Evolutionary conservation across 2,888 invertebrate species (phyloP), one percentile per base, ranked within the genome.

Genomic region (Junonia oenone): DNA sequence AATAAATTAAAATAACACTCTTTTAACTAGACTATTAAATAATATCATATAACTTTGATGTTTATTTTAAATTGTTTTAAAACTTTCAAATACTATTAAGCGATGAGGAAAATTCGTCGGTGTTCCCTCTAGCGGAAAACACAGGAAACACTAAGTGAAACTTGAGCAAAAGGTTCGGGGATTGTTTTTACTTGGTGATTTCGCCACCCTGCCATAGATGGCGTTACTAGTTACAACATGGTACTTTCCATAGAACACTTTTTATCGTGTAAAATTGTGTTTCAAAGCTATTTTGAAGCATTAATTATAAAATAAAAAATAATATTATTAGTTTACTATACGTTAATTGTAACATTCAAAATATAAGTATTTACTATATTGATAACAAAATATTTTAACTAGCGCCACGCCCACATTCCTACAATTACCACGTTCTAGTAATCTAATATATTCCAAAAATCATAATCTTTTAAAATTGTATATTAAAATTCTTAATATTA

Each of bases 151-250:
- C 38, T 14, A 22, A 15, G 9, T n/a, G 22, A 47, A 52, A 40
- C 52, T 58, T 51, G 22, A 54, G 29, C 15, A 1, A 40, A 19
- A 13, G 26, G 31, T 15, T 54, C 29, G 15, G 26, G 35, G 49
- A 29, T 19, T 57, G 15, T 40, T 50, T 14, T 13, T 13, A 35
- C 6, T 15, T 56, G 45, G 56, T 13, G 26, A 13, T 64, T 55
- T 27, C 19, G 6, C 58, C 46, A 63, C 75, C 78, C 72, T 67
- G 35, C 46, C 47, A 56, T 29, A 76, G 78, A 68, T 75, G 75
- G 75, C 75, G 72, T 55, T 72, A 45, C 8, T 31, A 11, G 47
- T 47, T 11, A 26, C 14, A n/a, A n/a, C n/a, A n/a, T n/a, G n/a
- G n/a, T n/a, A n/a, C n/a, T n/a, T n/a, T n/a, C n/a, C n/a, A n/a